Evolutionary conservation across 2,888 invertebrate genomes (phyloP), one percentile per base, ranked within the genome.

Genomic region (Eilema caniola): DNA sequence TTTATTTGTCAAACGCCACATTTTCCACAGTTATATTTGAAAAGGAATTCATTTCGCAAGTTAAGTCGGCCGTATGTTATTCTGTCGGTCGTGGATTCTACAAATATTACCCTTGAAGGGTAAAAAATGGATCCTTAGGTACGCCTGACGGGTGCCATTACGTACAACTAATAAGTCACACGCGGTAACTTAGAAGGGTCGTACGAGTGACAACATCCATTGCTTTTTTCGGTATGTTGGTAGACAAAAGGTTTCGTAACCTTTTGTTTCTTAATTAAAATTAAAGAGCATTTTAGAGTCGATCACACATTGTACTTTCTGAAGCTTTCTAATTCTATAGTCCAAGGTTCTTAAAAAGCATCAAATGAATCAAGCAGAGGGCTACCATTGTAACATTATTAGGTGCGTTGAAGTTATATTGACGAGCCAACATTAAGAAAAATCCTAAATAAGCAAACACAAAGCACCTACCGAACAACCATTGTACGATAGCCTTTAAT

Each of bases 1-100:
- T 81, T 82, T 81, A 81, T 81, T 81, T 81, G 81, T 82, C 83
- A 73, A 81, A 79, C 77, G 74, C 77, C 83, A 82, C 79, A 82
- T 79, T 79, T 69, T 69, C 77, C 70, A 70, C 65, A 74, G 82
- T 76, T 76, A 78, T 77, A 76, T 82, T 79, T 77, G 79, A 79
- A 80, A 79, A 80, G 82, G 82, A 82, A 80, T 83, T 83, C 83
- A 83, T 83, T 83, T 76, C 68, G 73, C 71, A 60, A 77, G 76
- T 83, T 80, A 84, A 82, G 78, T 79, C 83, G 70, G 69, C 75
- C 78, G 80, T 83, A 81, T 74, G 75, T 83, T 82, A 83, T 80
- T 74, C 81, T 73, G 81, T 79, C 84, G 72, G 65, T 65, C 60
- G 71, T 74, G 67, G 76, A 65, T 77, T 71, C 77, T 72, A 81